A percentile compares a stretch with the other conserved stretches of the same genome.
These are phyloP conservation scores for Trigoniulus corallinus DNA, from an alignment of 1,140 invertebrate genomes.

Conservation along the genomic window DNA sequence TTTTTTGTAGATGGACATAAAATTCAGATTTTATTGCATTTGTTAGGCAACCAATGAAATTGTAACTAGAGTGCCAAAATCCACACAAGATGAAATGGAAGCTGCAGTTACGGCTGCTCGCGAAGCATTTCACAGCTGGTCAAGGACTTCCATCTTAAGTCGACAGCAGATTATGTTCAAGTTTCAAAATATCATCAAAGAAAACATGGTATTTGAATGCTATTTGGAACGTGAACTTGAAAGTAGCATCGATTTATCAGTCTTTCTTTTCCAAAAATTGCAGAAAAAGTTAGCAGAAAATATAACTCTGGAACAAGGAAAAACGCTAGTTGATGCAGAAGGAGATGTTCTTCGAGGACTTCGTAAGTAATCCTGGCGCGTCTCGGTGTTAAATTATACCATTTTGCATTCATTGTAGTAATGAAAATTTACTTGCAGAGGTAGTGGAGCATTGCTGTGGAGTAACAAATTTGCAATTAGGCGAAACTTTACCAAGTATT, in stretches of 20 bases:
- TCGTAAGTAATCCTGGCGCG: constrained; percentile 42
- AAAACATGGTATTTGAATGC: constrained; percentile 42
- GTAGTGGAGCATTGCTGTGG: constrained; percentile 92
- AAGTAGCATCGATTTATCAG: neutral
- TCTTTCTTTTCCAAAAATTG: neutral
- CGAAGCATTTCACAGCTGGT: constrained; percentile 71
- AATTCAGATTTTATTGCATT: neutral
- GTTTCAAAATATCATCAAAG: constrained; percentile 57
- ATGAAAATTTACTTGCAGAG: constrained; percentile 39
- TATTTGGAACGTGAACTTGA: constrained; percentile 4
- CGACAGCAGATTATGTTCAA: constrained; percentile 94
- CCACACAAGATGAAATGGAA: constrained; percentile 81
- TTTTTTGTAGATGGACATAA: neutral
- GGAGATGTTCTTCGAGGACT: constrained; percentile 94
- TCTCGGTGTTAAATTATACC: neutral
- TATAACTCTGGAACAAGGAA: constrained; percentile 93
- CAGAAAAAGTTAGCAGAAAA: constrained; percentile 77
- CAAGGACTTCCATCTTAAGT: constrained; percentile 75
- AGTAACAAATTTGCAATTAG: constrained; percentile 76
- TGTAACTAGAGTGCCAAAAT: constrained; percentile 68
- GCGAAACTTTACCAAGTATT: constrained; percentile 80
- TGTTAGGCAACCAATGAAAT: constrained; percentile 44
- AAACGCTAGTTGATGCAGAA: constrained; percentile 91
- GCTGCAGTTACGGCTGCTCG: constrained; percentile 71
- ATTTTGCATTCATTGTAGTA: neutral